These are phyloP conservation scores for Meteorus sp. DNA, from an alignment of 1,140 invertebrate species.

Conservation along the genomic window DNA sequence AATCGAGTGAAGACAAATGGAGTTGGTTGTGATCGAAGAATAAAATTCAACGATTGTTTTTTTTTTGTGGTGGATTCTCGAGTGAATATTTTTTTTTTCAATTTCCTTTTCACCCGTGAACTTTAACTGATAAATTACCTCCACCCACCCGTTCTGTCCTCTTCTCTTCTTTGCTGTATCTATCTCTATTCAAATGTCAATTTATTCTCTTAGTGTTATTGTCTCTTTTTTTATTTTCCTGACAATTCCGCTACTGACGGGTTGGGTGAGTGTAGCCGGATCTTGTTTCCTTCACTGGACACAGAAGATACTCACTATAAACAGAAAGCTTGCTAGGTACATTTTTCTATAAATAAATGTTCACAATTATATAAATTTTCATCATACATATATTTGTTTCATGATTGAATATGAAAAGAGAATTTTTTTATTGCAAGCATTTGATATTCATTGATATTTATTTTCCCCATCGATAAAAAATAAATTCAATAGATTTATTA, in stretches of 20 bases:
- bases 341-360: no score
- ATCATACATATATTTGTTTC: background rate
- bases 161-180: background rate
- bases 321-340: constrained; percentile 56
- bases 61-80: no score
- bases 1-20: no score
- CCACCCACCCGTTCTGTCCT: background rate
- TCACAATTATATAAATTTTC: no score
- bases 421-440: no score
- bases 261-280: constrained; percentile 53
- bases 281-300: constrained; percentile 55
- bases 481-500: no score
- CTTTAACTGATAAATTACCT: no score
- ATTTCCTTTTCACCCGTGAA: no score
- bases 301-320: constrained; percentile 56
- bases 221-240: constrained; percentile 44
- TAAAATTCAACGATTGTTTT: no score
- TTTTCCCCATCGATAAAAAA: background rate
- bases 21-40: no score
- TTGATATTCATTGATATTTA: background rate
- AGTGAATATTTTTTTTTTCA: no score
- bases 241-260: constrained; percentile 51
- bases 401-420: background rate
- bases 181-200: constrained; percentile 35
- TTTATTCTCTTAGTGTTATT: constrained; percentile 47